phyloP scores from a whole-genome alignment of 2,888 invertebrate species.

The Drosophila helvetica region DNA sequence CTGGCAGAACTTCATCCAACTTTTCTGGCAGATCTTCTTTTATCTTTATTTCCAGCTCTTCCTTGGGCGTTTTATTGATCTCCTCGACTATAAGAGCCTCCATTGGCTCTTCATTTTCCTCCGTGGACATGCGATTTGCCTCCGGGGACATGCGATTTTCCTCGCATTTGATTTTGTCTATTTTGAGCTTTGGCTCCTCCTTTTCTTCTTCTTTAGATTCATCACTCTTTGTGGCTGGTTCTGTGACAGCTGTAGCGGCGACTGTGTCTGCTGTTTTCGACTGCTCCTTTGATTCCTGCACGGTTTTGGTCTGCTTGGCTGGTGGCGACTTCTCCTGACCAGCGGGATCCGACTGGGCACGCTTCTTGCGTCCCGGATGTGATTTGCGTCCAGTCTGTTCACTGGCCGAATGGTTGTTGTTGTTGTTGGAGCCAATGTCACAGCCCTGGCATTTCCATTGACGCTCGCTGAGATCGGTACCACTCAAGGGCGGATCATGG shows the following conservation, averaged over 20 bases:
- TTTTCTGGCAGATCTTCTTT: not conserved
- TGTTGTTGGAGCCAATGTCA: constrained; percentile 19
- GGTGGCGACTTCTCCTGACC: constrained; percentile 13
- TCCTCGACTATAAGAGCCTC: not conserved
- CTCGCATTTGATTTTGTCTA: no score
- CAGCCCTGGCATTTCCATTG: constrained; percentile 91
- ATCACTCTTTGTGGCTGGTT: not conserved
- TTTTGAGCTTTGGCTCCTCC: not conserved
- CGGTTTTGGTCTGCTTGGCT: constrained; percentile 1
- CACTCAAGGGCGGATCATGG: constrained; percentile 89
- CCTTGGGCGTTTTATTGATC: not conserved
- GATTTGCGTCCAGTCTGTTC: constrained; percentile 37
- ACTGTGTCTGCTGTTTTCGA: not conserved
- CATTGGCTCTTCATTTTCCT: not conserved
- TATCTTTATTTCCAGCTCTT: not conserved
- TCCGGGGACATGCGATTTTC: not conserved
- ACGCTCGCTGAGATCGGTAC: constrained; percentile 84
- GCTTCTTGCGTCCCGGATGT: constrained; percentile 60
- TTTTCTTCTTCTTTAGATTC: not conserved
- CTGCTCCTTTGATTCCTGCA: not conserved
- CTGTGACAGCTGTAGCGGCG: no score
- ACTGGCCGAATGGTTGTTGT: not conserved
- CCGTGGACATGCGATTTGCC: not conserved
- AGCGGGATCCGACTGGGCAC: constrained; percentile 42
- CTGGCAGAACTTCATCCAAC: not conserved